These are phyloP conservation scores for Dinocampus coccinellae DNA, from an alignment of 2,888 invertebrate genomes.

Conservation along the genomic window DNA sequence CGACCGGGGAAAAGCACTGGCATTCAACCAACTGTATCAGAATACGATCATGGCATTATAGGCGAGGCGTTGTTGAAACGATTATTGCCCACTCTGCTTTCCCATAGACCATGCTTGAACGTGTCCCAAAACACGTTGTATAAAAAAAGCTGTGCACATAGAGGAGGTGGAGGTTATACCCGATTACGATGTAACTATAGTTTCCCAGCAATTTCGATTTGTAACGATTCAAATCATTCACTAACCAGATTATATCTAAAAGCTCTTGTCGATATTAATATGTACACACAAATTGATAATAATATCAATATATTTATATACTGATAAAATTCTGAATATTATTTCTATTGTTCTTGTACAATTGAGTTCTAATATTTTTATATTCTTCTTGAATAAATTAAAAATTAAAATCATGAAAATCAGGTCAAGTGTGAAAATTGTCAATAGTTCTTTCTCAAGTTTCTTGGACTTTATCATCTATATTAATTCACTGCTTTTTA, in stretches of 20 bases:
- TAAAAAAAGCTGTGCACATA: conserved; percentile 17
- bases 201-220: conserved; percentile 64
- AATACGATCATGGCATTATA: conserved; percentile 66
- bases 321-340: no score
- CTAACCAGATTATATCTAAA: conserved; percentile 64
- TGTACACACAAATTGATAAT: not conserved
- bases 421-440: not conserved
- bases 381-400: no score
- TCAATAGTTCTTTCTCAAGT: no score
- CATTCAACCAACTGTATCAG: conserved; percentile 61
- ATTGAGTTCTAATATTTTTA: no score
- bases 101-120: not conserved
- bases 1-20: conserved; percentile 43
- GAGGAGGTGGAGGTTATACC: conserved; percentile 52
- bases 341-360: no score
- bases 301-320: not conserved
- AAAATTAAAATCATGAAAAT: not conserved
- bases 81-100: conserved; percentile 55
- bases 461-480: not conserved
- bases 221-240: conserved; percentile 53
- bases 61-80: conserved; percentile 67
- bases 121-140: conserved; percentile 25
- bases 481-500: not conserved
- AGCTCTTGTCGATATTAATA: conserved; percentile 51
- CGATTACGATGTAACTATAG: conserved; percentile 65